Evolutionary conservation across 2,888 invertebrate genomes (phyloP), one percentile per base, ranked within the genome.

Genomic region (Lasioglossum pauxillum): DNA sequence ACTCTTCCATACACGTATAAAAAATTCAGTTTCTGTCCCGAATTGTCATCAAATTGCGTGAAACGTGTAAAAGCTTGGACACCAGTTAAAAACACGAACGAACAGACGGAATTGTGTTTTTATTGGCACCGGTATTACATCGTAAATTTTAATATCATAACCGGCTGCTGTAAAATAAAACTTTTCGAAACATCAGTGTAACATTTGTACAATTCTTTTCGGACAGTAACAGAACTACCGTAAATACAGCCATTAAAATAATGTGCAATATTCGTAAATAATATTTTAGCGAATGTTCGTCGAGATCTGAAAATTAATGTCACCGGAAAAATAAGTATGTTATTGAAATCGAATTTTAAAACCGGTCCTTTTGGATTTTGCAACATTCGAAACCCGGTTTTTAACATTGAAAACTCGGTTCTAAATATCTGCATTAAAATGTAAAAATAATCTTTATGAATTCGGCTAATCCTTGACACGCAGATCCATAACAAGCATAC

Each of bases 1-100:
- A 67, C 23, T 23, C 35, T 67, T 23, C 19, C 3, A 35, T 35
- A 35, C 4, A 31, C 35, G 3, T 35, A 35, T 35, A 67, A 67
- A 67, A 35, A 67, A 67, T 67, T 35, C 35, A 23, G 67, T 35
- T 2, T 67, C 8, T 19, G 31, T 35, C 31, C 67, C 19, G 10
- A 67, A 67, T 67, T 35, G 67, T 67, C 35, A 67, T 67, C 67
- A 23, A 67, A 67, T 67, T 67, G 35, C 35, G 19, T 67, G 67
- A 35, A 35, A 67, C 35, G 35, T 23, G 67, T 67, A 35, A 67
- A 31, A 35, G 35, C 67, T 35, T 35, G 19, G 67, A 35, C 35
- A 67, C 67, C 67, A 1, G 67, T 67, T 67, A 67, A 67, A 67
- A 67, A 31, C 35, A 35, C 67, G 35, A 67, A 31, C 8, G 35